Conservation (phyloP, 2,797 vertebrate species). For the Varecia variegata region DNA sequence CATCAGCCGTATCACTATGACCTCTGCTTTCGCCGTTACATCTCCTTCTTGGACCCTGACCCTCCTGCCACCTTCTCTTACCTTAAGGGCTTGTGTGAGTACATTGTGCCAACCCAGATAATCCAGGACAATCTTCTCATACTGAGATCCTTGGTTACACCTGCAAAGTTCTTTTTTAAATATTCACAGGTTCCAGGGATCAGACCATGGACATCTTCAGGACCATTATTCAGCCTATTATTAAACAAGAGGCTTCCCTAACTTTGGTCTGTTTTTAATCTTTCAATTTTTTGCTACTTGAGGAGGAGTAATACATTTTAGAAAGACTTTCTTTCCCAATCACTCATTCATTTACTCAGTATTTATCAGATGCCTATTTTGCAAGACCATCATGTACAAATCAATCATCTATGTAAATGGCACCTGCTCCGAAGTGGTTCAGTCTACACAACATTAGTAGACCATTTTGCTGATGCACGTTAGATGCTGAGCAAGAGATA, state of each 20-base stretch:
- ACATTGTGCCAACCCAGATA: background rate
- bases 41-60: background rate
- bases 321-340: background rate
- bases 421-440: background rate
- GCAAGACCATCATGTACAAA: background rate
- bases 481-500: background rate
- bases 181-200: background rate
- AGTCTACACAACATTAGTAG: too few relatives aligned
- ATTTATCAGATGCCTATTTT: background rate
- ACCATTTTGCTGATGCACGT: background rate
- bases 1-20: background rate
- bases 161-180: background rate
- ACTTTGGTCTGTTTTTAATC: background rate
- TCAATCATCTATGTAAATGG: background rate
- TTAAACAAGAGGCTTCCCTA: background rate
- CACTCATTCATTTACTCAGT: background rate
- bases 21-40: background rate
- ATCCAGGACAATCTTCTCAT: background rate
- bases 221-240: background rate
- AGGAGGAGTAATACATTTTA: background rate
- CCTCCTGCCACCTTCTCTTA: background rate
- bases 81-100: background rate
- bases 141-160: background rate
- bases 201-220: background rate
- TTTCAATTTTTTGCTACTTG: background rate